Base-by-base conservation (phyloP, 2,113 vertebrate species). In the Ascaphus truei region DNA sequence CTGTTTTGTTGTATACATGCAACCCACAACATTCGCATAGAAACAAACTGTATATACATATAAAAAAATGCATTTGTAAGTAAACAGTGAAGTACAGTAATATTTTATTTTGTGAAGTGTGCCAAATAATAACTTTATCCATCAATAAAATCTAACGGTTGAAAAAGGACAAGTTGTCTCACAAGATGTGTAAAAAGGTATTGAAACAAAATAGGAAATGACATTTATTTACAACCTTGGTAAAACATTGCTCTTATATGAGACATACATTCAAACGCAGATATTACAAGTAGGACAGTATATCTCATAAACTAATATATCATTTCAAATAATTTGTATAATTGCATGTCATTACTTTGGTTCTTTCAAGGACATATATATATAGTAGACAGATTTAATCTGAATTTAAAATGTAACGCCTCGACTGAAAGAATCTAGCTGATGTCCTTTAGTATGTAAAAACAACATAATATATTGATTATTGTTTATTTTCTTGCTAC, bases 201-300 rank as follows among this genome's bases (percentile, higher is more conserved):
- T 80, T 74, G 3, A 4, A 84, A 78, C 67, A 80, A 83, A 84
- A 84, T 85, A 83, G 74, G 68, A 79, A 80, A 84, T 77, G 81
- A 77, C 81, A 66, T 79, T 81, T 76, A 87, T 89, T 86, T 91
- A 92, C 87, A 91, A 80, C 78, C 85, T 76, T 86, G 85, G 83
- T 79, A 81, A 84, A 89, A 89, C 84, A 87, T 75, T 43, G 29
- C 75, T 86, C 80, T 76, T 85, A 81, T 91, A 89, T 86, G 90
- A 91, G 90, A 87, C 79, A 62, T 92, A 91, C 90, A 92, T 92
- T 92, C 90, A 91, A 82, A 87, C 78, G 75, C 84, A 84, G 87
- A 79, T 82, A 79, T 81, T 87, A 83, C 83, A 47, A 45, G 36
- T 85, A 89, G 80, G 81, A 84, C 77, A 85, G 68, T 27, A 20